phyloP scores from a whole-genome alignment of 2,113 vertebrate species.

The Butorides virescens region DNA sequence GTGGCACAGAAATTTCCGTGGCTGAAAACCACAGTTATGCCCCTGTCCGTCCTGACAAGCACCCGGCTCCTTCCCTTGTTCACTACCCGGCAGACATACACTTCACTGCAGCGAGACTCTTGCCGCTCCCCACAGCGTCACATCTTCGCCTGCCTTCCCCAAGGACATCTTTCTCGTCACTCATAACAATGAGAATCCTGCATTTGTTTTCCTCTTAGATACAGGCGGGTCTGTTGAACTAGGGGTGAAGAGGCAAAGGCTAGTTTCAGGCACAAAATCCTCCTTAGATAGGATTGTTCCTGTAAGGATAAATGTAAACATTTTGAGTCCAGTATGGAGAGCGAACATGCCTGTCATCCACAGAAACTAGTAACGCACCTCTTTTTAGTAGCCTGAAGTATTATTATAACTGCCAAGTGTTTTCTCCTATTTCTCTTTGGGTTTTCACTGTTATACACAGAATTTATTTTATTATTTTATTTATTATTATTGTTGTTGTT shows the following conservation, averaged over 20 bases:
- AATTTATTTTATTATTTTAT: neutral
- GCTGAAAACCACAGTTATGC: neutral
- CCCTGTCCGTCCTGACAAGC: neutral
- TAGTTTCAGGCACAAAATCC: neutral
- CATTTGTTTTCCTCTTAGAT: neutral
- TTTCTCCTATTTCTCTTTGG: neutral
- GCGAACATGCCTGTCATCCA: neutral
- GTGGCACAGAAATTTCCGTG: neutral
- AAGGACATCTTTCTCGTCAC: neutral
- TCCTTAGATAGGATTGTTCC: neutral
- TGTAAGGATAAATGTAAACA: neutral
- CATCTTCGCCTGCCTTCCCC: neutral
- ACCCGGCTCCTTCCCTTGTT: neutral
- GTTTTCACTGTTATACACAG: neutral
- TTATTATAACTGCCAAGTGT: neutral
- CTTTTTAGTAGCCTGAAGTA: neutral
- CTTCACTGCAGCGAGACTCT: neutral
- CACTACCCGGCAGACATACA: neutral
- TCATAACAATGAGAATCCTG: rapidly evolving
- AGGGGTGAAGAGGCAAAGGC: neutral
- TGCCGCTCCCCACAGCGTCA: too few species aligned
- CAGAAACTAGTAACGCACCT: rapidly evolving
- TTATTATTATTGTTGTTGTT: neutral
- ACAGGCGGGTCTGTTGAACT: rapidly evolving
- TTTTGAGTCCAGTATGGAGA: neutral